Evolutionary conservation across 1,140 invertebrate genomes (phyloP), one percentile per base, ranked within the genome.

Genomic region (Lordiphosa mommai): DNA sequence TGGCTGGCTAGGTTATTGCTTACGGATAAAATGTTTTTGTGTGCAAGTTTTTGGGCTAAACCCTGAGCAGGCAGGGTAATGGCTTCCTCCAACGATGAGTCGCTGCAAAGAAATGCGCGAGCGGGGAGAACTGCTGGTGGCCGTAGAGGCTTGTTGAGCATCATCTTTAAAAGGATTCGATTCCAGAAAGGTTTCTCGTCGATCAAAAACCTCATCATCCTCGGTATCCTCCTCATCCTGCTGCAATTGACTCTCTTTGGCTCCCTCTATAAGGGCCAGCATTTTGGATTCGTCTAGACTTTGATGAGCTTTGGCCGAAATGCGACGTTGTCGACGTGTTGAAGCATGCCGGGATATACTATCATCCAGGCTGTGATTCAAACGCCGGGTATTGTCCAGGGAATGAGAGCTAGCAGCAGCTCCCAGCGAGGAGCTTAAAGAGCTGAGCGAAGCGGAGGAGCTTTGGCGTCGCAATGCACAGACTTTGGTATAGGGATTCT

Each of bases 401-500:
- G 61, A 57, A 34, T 67, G 49, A 4, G 30, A 36, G 9, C 47
- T 46, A 3, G 59, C 32, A 4, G 23, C 23, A 27, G 6, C 6
- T 27, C 67, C 72, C 12, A 84, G 3, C 0, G 87, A 87, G 1
- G 87, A 88, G 49, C 84, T 82, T 1, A 86, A 36, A 3, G 88
- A 89, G 48, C 65, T 77, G 0, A 89, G 60, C 47, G 93, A 94
- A n/a, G 94, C 93, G 27, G 94, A 94, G 5, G 94, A 95, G 84
- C 94, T 95, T 88, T 95, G 94, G 40, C 95, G 90, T 63, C 95
- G 90, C 55, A 96, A 92, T 0, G 95, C 95, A 68, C 95, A 96
- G 1, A 97, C 93, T 90, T 95, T 96, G 1, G 94, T 95, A 72
- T 96, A 96, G 0, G 94, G 93, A 87, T 94, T 96, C 88, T 96